phyloP scores from a whole-genome alignment of 2,888 invertebrate species.

The Pimpla rufipes region DNA sequence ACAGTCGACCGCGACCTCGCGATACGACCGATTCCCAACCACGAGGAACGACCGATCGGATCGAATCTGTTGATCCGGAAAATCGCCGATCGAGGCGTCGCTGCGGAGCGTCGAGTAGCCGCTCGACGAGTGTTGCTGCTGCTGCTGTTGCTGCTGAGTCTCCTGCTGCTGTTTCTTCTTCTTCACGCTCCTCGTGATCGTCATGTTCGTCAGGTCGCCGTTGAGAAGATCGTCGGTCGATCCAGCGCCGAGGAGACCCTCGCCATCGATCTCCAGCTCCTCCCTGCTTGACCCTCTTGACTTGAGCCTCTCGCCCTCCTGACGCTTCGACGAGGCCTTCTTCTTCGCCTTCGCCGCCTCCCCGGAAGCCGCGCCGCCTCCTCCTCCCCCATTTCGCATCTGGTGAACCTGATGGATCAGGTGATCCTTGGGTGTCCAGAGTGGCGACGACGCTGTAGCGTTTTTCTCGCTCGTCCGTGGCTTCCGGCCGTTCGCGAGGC shows the following conservation, averaged over 20 bases:
- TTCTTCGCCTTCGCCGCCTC: conserved; percentile 44
- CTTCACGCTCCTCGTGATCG: conserved; percentile 70
- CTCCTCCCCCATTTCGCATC: no score
- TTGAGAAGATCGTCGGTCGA: conserved; percentile 81
- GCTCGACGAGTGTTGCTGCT: conserved; percentile 80
- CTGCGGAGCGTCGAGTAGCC: conserved; percentile 83
- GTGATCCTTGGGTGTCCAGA: conserved; percentile 39
- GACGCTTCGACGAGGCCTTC: conserved; percentile 44
- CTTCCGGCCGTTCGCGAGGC: conserved; percentile 63
- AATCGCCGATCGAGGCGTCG: conserved; percentile 79
- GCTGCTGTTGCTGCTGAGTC: conserved; percentile 71
- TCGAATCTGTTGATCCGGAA: conserved; percentile 65
- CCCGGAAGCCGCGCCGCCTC: neutral
- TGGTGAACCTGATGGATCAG: conserved; percentile 46
- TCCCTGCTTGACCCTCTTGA: conserved; percentile 57
- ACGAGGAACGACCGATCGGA: conserved; percentile 78
- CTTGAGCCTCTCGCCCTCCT: conserved; percentile 44
- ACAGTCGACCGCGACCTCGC: conserved; percentile 84
- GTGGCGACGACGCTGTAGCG: conserved; percentile 11
- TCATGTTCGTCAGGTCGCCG: conserved; percentile 69
- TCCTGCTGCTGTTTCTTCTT: conserved; percentile 76
- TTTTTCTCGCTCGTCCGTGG: conserved; percentile 37
- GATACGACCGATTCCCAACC: conserved; percentile 77
- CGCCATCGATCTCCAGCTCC: conserved; percentile 74
- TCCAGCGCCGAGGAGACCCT: conserved; percentile 77